These are phyloP conservation scores for Aix galericulata DNA, from an alignment of 2,113 vertebrate genomes.

Conservation along the genomic window DNA sequence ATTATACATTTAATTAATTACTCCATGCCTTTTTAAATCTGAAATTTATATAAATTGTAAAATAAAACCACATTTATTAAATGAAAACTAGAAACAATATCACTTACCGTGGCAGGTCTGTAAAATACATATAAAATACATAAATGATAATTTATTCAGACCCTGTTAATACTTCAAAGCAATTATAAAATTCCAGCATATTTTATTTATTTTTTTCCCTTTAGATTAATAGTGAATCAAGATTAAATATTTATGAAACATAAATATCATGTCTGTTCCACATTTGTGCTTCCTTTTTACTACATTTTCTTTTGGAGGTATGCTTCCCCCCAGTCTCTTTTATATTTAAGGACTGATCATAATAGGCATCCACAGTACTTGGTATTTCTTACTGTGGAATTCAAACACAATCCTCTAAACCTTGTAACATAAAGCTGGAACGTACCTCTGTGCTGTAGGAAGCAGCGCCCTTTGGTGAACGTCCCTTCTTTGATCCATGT, in stretches of 20 bases:
- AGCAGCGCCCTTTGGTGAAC: not conserved
- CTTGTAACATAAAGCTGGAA: not conserved
- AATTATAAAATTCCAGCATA: slow-evolving; percentile 17
- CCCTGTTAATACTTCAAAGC: slow-evolving; percentile 46
- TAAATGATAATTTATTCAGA: slow-evolving; percentile 28
- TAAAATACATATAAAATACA: slow-evolving; percentile 46
- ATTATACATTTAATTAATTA: not conserved
- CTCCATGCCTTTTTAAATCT: not conserved
- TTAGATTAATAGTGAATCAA: slow-evolving; percentile 31
- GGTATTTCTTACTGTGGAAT: not conserved
- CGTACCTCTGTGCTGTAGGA: not conserved
- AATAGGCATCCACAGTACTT: not conserved
- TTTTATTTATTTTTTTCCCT: slow-evolving; percentile 32
- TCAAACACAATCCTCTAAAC: not conserved
- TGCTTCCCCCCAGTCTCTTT: not conserved
- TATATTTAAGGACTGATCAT: not conserved
- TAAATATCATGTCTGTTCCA: not conserved
- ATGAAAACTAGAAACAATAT: not conserved
- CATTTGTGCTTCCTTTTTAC: not conserved
- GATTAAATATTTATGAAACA: slow-evolving; percentile 46
- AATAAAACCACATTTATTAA: slow-evolving; percentile 6
- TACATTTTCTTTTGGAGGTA: not conserved
- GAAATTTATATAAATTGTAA: slow-evolving; percentile 2
- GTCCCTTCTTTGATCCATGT: not conserved
- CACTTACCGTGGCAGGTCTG: not conserved